Evolutionary conservation across 2,888 invertebrate species (phyloP).

Genomic region (Ochlodes sylvanus): DNA sequence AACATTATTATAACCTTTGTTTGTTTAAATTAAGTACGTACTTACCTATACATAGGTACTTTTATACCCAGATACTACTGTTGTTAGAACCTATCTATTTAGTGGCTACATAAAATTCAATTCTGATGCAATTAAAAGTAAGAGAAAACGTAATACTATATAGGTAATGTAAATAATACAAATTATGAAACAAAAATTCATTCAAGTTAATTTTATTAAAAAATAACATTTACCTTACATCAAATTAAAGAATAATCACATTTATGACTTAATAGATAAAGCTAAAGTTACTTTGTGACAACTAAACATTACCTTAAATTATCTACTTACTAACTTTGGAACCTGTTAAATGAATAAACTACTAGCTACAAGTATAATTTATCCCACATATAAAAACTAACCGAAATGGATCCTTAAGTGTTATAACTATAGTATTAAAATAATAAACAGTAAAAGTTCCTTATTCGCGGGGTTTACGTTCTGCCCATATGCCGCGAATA

Average conservation of each 20-base stretch:
- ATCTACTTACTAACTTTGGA: slow-evolving; percentile 26
- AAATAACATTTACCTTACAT: slow-evolving; percentile 51
- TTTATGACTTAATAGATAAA: slow-evolving; percentile 57
- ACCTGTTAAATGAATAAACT: slow-evolving; percentile 15
- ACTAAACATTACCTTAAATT: slow-evolving; percentile 2
- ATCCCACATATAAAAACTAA: background rate
- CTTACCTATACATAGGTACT: too few species aligned
- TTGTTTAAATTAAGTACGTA: too few species aligned
- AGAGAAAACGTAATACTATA: too few species aligned
- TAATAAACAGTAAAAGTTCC: too few species aligned
- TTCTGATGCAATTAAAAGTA: too few species aligned
- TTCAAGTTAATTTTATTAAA: slow-evolving; percentile 48
- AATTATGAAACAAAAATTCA: background rate
- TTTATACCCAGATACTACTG: too few species aligned
- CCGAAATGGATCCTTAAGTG: background rate
- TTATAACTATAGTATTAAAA: background rate
- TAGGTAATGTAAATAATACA: background rate
- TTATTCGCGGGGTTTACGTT: too few species aligned
- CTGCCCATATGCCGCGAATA: too few species aligned
- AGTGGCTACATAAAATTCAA: too few species aligned
- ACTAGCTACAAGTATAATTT: background rate
- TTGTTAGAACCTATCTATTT: too few species aligned
- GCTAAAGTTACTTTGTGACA: slow-evolving; percentile 10
- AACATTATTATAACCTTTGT: too few species aligned
- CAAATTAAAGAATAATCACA: slow-evolving; percentile 58